Base-by-base conservation (phyloP, 2,797 vertebrate species). In the Octomys mimax region DNA sequence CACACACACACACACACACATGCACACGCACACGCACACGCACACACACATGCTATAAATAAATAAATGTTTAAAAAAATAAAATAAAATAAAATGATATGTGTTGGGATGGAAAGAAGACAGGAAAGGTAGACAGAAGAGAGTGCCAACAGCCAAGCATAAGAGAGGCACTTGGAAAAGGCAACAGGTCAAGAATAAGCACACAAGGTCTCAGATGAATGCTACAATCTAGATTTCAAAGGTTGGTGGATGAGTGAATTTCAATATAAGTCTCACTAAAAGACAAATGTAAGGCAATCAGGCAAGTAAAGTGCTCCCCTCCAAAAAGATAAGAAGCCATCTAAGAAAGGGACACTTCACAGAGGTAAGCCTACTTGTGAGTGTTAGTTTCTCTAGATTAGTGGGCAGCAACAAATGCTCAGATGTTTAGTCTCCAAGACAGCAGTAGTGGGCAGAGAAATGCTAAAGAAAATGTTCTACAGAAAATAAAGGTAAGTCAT, bases 401-500 rank as follows among this genome's bases (percentile, higher is more conserved):
- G 6, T 24, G 31, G n/a, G n/a, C 39, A 91, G 39, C 8, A 66
- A n/a, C 22, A 70, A 89, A 39, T 71, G 33, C 62, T 88, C 64
- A 89, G 80, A 49, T 77, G 61, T 64, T 73, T 0, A 80, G 73
- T 84, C 16, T 61, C 87, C 54, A 93, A n/a, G 22, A 96, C 14
- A 18, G 10, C 39, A 81, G 42, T 21, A 11, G 18, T 64, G 19
- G 61, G 11, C 46, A 73, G 87, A 94, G n/a, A 88, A 64, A 86
- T 73, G 31, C 22, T 61, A 75, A 1, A 89, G 39, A 39, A 95
- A 87, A 93, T 61, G 28, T n/a, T 71, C 7, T 18, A 54, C 24
- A 8, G 78, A 93, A 95, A 94, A 89, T 57, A 36, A 86, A 90
- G 22, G 89, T 57, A 82, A 28, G 39, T 62, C 59, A 84, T 9